phyloP scores from a whole-genome alignment of 1,140 invertebrate species.

The Magallana gigas region DNA sequence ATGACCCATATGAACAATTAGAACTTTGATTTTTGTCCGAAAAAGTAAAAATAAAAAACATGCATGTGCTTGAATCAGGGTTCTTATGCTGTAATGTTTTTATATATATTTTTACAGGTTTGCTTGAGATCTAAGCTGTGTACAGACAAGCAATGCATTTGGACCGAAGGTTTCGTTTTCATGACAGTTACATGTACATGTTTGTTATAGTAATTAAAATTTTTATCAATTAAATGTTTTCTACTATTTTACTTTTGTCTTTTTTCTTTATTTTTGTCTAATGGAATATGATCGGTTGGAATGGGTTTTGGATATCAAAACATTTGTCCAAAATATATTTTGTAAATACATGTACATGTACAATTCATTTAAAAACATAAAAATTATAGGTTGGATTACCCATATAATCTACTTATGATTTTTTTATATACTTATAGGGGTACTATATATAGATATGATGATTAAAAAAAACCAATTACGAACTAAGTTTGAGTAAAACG shows the following conservation, averaged over 20 bases:
- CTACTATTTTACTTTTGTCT: neutral
- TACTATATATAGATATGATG: too few species aligned
- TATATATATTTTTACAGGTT: neutral
- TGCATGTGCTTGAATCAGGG: neutral
- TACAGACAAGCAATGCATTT: neutral
- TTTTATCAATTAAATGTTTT: neutral
- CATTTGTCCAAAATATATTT: neutral
- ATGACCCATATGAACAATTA: too few species aligned
- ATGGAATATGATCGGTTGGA: too few species aligned
- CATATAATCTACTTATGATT: too few species aligned
- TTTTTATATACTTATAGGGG: too few species aligned
- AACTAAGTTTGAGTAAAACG: too few species aligned
- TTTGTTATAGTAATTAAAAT: neutral
- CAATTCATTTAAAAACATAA: too few species aligned
- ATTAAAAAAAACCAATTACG: too few species aligned
- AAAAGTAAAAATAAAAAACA: neutral
- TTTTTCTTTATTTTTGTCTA: neutral
- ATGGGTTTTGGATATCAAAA: neutral
- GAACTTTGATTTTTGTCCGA: neutral
- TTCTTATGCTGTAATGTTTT: neutral
- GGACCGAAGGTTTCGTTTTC: too few species aligned
- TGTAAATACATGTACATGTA: too few species aligned
- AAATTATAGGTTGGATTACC: too few species aligned
- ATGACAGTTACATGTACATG: neutral
- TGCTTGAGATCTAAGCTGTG: neutral